phyloP scores from a whole-genome alignment of 2,113 vertebrate genomes.

The Atractosteus spatula region DNA sequence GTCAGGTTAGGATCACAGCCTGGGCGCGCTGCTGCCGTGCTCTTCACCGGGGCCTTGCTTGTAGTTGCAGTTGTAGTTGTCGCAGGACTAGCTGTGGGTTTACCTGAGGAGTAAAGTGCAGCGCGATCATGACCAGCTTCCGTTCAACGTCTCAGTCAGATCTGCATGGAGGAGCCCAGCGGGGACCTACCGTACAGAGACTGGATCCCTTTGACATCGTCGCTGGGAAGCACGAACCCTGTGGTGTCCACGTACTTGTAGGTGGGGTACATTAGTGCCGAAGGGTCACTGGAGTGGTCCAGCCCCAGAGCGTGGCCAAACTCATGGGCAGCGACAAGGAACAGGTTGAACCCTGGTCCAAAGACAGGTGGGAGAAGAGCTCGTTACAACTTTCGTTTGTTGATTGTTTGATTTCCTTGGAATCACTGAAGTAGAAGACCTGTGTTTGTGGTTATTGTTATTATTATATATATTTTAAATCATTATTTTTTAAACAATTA shows the following conservation, averaged over 20 bases:
- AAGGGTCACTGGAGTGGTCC: slow-evolving; percentile 35
- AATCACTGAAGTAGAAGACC: neutral
- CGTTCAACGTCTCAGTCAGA: neutral
- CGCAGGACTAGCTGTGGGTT: neutral
- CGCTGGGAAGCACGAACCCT: slow-evolving; percentile 34
- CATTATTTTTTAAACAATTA: too few species aligned
- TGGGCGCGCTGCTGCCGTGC: neutral
- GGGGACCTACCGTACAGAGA: slow-evolving; percentile 48
- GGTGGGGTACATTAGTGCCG: slow-evolving; percentile 52
- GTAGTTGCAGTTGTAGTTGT: neutral
- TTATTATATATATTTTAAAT: too few species aligned
- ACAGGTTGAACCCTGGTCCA: slow-evolving; percentile 46
- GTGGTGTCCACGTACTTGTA: slow-evolving; percentile 10
- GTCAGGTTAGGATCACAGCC: neutral
- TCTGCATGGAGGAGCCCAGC: neutral
- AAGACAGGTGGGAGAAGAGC: slow-evolving; percentile 1
- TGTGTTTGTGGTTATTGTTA: too few species aligned
- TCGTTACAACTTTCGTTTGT: neutral
- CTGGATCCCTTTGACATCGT: slow-evolving; percentile 50
- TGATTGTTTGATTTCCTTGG: neutral
- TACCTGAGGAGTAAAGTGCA: neutral
- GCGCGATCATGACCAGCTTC: neutral
- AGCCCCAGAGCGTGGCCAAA: slow-evolving; percentile 59
- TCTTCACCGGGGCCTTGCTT: neutral
- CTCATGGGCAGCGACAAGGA: slow-evolving; percentile 47